Percentiles rank a stretch among this genome's conserved stretches.
These are phyloP conservation scores for Lepilemur ruficaudatus DNA, from an alignment of 2,797 vertebrate genomes.

Conservation along the genomic window DNA sequence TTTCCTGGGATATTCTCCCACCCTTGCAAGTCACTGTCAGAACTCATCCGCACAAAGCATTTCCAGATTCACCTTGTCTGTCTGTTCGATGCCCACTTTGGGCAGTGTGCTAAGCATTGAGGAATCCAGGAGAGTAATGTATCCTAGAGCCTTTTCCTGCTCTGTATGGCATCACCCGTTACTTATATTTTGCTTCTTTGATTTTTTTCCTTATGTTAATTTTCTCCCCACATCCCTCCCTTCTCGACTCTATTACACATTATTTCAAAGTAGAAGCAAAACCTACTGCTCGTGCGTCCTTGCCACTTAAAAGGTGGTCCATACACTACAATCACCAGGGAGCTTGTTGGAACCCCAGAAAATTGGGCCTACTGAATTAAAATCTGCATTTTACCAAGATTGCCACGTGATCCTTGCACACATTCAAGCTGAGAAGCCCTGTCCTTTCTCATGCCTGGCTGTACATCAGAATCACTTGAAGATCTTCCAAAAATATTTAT, in stretches of 20 bases:
- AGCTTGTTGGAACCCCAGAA: neutral
- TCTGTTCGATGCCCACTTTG: neutral
- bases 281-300: neutral
- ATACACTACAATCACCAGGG: neutral
- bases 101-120: neutral
- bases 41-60: neutral
- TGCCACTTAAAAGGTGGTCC: neutral
- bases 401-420: neutral
- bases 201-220: neutral
- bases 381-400: neutral
- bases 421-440: neutral
- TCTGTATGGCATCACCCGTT: neutral
- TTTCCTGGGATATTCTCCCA: neutral
- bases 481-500: neutral
- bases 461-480: neutral
- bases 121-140: neutral
- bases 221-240: neutral
- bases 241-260: neutral
- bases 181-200: neutral
- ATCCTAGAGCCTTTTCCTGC: neutral
- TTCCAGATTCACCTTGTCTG: neutral
- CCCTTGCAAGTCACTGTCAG: neutral
- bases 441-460: neutral
- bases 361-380: neutral
- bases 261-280: conserved; percentile 10